Evolutionary conservation across 2,888 invertebrate genomes (phyloP), one percentile per base, ranked within the genome.

Genomic region (Athripsodes cinereus): DNA sequence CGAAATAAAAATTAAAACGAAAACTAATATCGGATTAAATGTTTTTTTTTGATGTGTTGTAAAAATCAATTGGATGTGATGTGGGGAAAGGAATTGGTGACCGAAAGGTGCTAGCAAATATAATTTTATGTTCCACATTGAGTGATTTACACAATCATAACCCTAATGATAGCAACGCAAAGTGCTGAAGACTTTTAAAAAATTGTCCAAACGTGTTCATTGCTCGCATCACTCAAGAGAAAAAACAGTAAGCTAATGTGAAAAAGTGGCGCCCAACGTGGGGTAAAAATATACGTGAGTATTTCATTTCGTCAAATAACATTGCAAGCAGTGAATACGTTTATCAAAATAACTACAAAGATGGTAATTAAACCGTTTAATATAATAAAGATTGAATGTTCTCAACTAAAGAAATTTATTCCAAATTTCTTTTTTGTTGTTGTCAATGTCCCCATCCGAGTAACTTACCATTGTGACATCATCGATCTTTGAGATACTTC

Each of bases 401-500:
- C 26, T 26, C 10, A 26, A 6, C 26, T 26, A 6, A 26, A 26
- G n/a, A 26, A 6, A 6, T 26, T 26, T 26, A 26, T 6, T 26
- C 10, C 40, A 8, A 40, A 40, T 40, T 40, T 13, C 50, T 34
- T n/a, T 40, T 40, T 40, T 40, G 3, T 40, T 40, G 54, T 11
- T 8, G 5, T 40, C 40, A 13, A n/a, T n/a, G n/a, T n/a, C n/a
- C n/a, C n/a, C 13, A 3, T 16, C 40, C 13, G 13, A 19, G 31
- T 53, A 34, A 92, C 93, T 93, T 91, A 96, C 96, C 96, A 96
- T 96, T 72, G 93, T 95, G 81, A 96, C 94, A 85, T 96, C 96
- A 88, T 96, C 95, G 84, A 96, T 96, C 86, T 95, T 94, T 83
- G 94, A 93, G 84, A 96, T 93, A 90, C 95, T 96, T 86, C 96